These are phyloP conservation scores for Ceratoteleas bidentatus DNA, from an alignment of 1,140 invertebrate species.

Conservation along the genomic window DNA sequence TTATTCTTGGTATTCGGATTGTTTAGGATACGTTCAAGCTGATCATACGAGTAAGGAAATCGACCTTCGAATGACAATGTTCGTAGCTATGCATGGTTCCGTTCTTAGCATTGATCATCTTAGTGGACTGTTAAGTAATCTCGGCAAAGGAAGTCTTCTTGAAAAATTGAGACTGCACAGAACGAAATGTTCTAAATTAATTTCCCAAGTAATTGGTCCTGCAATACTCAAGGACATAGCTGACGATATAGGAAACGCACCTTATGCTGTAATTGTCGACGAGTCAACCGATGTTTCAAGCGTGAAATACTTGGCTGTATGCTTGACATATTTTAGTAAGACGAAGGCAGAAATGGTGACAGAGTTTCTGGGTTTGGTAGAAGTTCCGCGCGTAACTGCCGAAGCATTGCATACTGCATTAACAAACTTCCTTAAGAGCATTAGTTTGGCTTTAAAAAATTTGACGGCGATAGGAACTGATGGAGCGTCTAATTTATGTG, in stretches of 20 bases:
- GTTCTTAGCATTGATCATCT: constrained; percentile 1
- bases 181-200: constrained; percentile 1
- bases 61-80: constrained; percentile 3
- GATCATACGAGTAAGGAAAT: constrained; percentile 6
- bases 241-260: not conserved
- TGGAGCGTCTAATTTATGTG: constrained; percentile 47
- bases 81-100: not conserved
- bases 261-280: constrained; percentile 3
- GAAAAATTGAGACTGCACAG: constrained; percentile 1
- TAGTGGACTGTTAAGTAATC: not conserved
- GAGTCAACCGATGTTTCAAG: constrained; percentile 1
- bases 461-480: constrained; percentile 44
- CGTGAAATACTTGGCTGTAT: constrained; percentile 2
- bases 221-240: constrained; percentile 3
- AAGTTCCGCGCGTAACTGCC: not conserved
- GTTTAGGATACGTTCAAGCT: constrained; percentile 1
- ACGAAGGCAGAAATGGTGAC: not conserved
- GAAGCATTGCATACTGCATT: not conserved
- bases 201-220: not conserved
- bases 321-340: not conserved
- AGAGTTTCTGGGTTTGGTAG: constrained; percentile 1
- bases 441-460: constrained; percentile 17
- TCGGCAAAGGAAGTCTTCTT: constrained; percentile 4
- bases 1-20: constrained; percentile 2
- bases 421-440: not conserved